A percentile compares a stretch with the other conserved stretches of the same genome.
phyloP scores from a whole-genome alignment of 2,113 vertebrate genomes.

The Ceyx melanurus region DNA sequence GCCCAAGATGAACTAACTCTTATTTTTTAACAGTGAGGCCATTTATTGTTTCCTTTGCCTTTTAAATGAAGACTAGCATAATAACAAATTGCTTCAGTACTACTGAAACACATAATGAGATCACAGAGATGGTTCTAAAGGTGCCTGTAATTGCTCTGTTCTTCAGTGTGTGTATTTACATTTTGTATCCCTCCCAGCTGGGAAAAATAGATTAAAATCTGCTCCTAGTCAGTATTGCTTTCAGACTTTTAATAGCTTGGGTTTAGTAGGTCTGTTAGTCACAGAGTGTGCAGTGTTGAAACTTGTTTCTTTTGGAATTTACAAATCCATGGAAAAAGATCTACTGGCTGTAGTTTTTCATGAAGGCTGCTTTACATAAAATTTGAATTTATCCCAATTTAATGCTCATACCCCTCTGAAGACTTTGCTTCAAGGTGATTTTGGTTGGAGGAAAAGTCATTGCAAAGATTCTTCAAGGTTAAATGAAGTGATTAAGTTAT shows the following conservation, averaged over 20 bases:
- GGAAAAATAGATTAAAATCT: slow-evolving; percentile 53
- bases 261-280: slow-evolving; percentile 8
- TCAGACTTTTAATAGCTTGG: slow-evolving; percentile 7
- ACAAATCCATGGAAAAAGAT: slow-evolving; percentile 29
- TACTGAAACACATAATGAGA: background rate
- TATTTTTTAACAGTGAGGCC: background rate
- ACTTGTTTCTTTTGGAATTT: slow-evolving; percentile 40
- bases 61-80: background rate
- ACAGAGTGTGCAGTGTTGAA: background rate
- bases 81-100: background rate
- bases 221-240: slow-evolving; percentile 1
- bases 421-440: background rate
- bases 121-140: background rate
- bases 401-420: background rate
- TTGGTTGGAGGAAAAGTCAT: background rate
- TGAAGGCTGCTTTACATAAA: background rate
- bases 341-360: background rate
- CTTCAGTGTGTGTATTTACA: background rate
- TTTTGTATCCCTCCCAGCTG: slow-evolving; percentile 21
- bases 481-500: background rate
- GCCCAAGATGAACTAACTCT: background rate
- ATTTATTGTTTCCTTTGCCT: background rate
- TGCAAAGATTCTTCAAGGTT: background rate
- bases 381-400: background rate
- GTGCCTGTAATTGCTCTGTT: slow-evolving; percentile 6